A percentile compares a stretch with the other conserved stretches of the same genome.
Conservation (phyloP, 2,888 invertebrate species). For the Electrophaes corylata region DNA sequence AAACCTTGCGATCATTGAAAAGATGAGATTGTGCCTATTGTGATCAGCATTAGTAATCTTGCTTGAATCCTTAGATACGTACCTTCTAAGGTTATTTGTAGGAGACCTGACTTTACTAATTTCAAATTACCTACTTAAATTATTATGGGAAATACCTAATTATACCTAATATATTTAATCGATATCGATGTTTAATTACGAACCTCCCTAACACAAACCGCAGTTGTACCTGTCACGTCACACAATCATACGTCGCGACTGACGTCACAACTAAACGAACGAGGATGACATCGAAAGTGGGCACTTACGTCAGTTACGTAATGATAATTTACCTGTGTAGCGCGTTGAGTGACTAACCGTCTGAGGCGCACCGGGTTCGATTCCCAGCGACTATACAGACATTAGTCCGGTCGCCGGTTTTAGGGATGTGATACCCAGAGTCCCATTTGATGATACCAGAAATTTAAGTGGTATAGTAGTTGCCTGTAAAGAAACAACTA, state of each 20-base stretch:
- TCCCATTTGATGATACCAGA: too few species aligned
- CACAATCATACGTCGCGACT: conserved; percentile 44
- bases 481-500: too few species aligned
- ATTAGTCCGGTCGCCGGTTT: too few species aligned
- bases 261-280: conserved; percentile 54
- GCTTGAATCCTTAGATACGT: conserved; percentile 3
- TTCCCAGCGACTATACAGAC: neutral
- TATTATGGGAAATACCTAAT: too few species aligned
- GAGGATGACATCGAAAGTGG: conserved; percentile 42
- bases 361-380: neutral
- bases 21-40: conserved; percentile 38
- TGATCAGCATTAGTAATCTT: conserved; percentile 16
- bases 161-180: conserved; percentile 35
- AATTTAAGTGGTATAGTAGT: too few species aligned
- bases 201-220: conserved; percentile 48
- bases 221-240: conserved; percentile 51
- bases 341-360: neutral
- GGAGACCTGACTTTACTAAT: too few species aligned
- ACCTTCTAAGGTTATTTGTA: too few species aligned
- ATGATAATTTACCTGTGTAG: conserved; percentile 33
- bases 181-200: conserved; percentile 44
- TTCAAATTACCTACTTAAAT: too few species aligned
- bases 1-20: conserved; percentile 39
- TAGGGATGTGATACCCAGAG: too few species aligned
- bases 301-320: neutral